These are phyloP conservation scores for Lepisosteus oculatus DNA, from an alignment of 2,113 vertebrate genomes.

Conservation along the genomic window DNA sequence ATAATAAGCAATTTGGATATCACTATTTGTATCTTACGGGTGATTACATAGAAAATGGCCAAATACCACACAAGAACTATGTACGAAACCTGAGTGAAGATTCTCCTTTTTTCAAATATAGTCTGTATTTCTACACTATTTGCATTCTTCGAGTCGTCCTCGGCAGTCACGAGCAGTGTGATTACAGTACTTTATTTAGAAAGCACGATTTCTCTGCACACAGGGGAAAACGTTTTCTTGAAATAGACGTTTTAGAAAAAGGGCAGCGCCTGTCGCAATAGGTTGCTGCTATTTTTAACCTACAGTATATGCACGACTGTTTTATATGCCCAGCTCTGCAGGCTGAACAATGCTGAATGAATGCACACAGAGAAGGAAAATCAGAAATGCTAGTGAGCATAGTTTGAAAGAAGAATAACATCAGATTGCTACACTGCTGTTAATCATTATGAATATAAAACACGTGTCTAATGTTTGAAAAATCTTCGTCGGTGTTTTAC, in stretches of 20 bases:
- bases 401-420: constrained; percentile 11
- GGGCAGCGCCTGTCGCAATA: constrained; percentile 61
- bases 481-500: no score
- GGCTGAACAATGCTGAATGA: constrained; percentile 44
- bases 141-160: constrained; percentile 29
- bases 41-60: no score
- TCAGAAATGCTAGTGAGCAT: neutral
- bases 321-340: constrained; percentile 63
- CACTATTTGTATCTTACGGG: neutral
- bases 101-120: neutral
- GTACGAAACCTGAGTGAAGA: no score
- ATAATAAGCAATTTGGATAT: neutral
- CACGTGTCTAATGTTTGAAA: no score
- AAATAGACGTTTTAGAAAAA: constrained; percentile 62
- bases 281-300: constrained; percentile 77
- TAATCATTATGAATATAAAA: neutral
- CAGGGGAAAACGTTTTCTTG: constrained; percentile 58
- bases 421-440: neutral
- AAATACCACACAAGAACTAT: no score
- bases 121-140: constrained; percentile 15
- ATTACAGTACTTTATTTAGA: constrained; percentile 28
- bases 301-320: constrained; percentile 46
- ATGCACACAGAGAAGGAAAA: constrained; percentile 21
- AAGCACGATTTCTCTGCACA: constrained; percentile 51
- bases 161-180: constrained; percentile 45